Conservation (phyloP, 2,888 invertebrate genomes). For the Leucophenga montana region DNA sequence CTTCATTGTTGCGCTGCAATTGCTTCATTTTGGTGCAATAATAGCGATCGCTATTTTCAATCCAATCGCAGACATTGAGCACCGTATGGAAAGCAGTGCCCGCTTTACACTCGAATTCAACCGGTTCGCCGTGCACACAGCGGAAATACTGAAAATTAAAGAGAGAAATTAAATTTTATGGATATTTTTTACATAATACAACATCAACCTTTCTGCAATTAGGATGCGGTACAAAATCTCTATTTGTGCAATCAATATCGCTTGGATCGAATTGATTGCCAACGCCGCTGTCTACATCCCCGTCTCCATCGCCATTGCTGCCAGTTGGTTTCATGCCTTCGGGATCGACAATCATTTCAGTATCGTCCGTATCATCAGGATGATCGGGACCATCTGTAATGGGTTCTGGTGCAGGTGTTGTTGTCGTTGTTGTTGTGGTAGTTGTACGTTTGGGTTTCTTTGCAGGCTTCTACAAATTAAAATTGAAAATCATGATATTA, state of each 20-base stretch:
- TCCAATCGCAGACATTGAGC: slow-evolving; percentile 87
- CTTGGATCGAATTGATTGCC: slow-evolving; percentile 55
- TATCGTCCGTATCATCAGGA: slow-evolving; percentile 46
- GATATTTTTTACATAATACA: background rate
- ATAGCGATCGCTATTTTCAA: slow-evolving; percentile 79
- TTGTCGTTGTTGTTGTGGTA: slow-evolving; percentile 52
- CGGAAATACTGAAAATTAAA: slow-evolving; percentile 82
- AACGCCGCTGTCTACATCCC: slow-evolving; percentile 9
- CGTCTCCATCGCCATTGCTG: slow-evolving; percentile 21
- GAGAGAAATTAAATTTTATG: background rate
- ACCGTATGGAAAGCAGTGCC: slow-evolving; percentile 84
- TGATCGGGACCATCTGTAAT: slow-evolving; percentile 45
- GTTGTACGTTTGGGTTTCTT: slow-evolving; percentile 60
- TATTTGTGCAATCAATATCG: slow-evolving; percentile 74
- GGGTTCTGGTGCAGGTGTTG: slow-evolving; percentile 50
- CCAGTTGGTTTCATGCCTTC: slow-evolving; percentile 13
- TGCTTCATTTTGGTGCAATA: slow-evolving; percentile 66
- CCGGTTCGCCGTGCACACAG: slow-evolving; percentile 85
- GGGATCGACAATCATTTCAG: slow-evolving; percentile 21
- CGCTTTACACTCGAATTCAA: slow-evolving; percentile 82
- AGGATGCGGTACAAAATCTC: slow-evolving; percentile 76
- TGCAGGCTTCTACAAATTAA: slow-evolving; percentile 55
- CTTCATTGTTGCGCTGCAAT: slow-evolving; percentile 49
- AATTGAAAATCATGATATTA: no score
- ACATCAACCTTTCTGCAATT: slow-evolving; percentile 76